Conservation (phyloP, 2,888 invertebrate genomes). For the Ceraclea dissimilis region DNA sequence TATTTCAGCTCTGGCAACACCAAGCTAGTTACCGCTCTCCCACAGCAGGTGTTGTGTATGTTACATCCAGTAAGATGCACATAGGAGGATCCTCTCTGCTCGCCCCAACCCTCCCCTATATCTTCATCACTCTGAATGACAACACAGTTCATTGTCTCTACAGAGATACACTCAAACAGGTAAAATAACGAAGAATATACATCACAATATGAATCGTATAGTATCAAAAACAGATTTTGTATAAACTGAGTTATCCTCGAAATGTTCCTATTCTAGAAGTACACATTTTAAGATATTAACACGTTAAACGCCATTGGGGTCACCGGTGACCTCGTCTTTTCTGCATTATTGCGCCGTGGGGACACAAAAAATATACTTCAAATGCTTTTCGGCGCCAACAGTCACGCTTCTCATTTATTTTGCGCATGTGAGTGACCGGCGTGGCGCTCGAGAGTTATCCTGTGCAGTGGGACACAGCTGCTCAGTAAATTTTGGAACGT, state of each 20-base stretch:
- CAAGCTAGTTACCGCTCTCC: conserved; percentile 41
- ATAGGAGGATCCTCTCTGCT: conserved; percentile 32
- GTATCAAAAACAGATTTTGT: background rate
- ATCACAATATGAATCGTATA: too few relatives aligned
- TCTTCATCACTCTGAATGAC: conserved; percentile 60
- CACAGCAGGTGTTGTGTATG: conserved; percentile 51
- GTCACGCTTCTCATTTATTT: too few relatives aligned
- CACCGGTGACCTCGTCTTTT: too few relatives aligned
- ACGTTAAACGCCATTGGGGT: too few relatives aligned
- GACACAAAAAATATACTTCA: too few relatives aligned
- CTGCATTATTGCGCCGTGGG: too few relatives aligned
- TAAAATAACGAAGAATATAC: conserved; percentile 28
- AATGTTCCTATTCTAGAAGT: background rate
- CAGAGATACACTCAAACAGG: conserved; percentile 50
- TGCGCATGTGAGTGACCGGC: too few relatives aligned
- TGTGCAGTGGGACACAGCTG: too few relatives aligned
- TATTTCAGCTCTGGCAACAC: conserved; percentile 53
- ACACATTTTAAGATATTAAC: too few relatives aligned
- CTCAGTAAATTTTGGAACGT: too few relatives aligned
- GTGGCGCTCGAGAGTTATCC: too few relatives aligned
- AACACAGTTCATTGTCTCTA: conserved; percentile 62
- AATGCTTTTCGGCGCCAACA: too few relatives aligned
- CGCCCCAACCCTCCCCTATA: conserved; percentile 33
- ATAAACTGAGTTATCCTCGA: background rate
- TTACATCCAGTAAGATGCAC: conserved; percentile 54